Conservation (phyloP, 2,113 vertebrate species). For the Heterochromis multidens region DNA sequence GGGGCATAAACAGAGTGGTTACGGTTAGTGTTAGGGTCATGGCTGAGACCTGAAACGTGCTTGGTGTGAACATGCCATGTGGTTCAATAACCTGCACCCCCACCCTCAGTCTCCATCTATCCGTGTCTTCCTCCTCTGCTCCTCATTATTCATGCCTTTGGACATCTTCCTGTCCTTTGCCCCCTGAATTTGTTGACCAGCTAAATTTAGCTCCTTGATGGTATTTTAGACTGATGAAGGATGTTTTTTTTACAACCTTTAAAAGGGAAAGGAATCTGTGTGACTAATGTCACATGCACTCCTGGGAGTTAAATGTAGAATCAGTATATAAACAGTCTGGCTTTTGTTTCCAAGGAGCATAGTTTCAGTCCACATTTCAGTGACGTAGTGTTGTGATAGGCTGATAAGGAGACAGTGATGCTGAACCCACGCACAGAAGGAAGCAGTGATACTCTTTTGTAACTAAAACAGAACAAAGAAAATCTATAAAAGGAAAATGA, state of each 20-base stretch:
- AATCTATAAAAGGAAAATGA: not conserved
- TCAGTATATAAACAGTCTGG: slow-evolving; percentile 73
- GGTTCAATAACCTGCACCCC: not conserved
- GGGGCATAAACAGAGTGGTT: not conserved
- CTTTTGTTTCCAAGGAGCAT: slow-evolving; percentile 67
- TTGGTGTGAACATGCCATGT: not conserved
- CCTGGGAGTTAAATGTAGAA: slow-evolving; percentile 54
- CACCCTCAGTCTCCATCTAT: not conserved
- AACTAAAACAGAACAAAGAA: not conserved
- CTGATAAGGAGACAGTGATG: slow-evolving; percentile 44
- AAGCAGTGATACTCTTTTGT: slow-evolving; percentile 30
- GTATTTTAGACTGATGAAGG: slow-evolving; percentile 37
- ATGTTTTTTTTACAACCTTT: slow-evolving; percentile 47
- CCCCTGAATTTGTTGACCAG: slow-evolving; percentile 16
- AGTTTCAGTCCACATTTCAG: slow-evolving; percentile 68
- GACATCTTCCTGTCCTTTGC: slow-evolving; percentile 25
- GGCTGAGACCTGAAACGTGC: not conserved
- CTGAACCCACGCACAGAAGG: not conserved
- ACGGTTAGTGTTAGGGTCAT: not conserved
- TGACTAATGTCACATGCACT: slow-evolving; percentile 52
- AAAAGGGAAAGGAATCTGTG: slow-evolving; percentile 65
- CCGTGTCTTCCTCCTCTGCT: not conserved
- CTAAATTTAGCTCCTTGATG: slow-evolving; percentile 50
- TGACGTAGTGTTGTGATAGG: slow-evolving; percentile 49
- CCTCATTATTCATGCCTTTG: slow-evolving; percentile 19